phyloP scores from a whole-genome alignment of 2,888 invertebrate genomes.

The Ichneumoninae sp. region DNA sequence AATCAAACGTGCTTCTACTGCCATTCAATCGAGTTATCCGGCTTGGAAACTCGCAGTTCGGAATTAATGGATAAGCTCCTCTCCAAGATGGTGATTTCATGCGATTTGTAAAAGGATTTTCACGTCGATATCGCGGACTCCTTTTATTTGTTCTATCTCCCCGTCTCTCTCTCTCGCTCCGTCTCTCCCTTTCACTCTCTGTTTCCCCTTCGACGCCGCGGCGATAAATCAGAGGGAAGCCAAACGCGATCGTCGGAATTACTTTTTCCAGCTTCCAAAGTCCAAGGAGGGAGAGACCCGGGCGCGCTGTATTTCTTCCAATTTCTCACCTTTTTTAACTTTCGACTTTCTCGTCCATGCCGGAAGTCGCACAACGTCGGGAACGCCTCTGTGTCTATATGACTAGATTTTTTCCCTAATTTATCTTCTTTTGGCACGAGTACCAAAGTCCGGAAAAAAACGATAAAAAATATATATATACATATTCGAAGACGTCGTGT shows the following conservation, averaged over 20 bases:
- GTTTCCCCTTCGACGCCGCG: constrained; percentile 51
- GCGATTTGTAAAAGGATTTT: constrained; percentile 66
- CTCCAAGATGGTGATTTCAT: constrained; percentile 61
- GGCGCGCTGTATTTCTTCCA: constrained; percentile 35
- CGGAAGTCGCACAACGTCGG: constrained; percentile 10
- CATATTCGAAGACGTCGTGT: constrained; percentile 18
- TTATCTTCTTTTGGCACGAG: constrained; percentile 52
- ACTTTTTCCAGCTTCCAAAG: constrained; percentile 63
- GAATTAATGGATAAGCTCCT: constrained; percentile 61
- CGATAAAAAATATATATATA: background rate
- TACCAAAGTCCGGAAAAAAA: constrained; percentile 14
- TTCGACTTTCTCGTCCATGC: constrained; percentile 53
- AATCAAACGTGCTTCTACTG: constrained; percentile 48
- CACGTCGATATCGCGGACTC: constrained; percentile 41
- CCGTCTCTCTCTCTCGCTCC: constrained; percentile 34
- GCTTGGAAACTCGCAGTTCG: constrained; percentile 46
- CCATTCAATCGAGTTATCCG: constrained; percentile 58
- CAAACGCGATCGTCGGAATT: constrained; percentile 66
- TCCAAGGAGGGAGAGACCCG: constrained; percentile 38
- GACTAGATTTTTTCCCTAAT: constrained; percentile 30
- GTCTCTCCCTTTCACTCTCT: constrained; percentile 28
- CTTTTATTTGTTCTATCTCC: constrained; percentile 49
- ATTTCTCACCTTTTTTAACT: constrained; percentile 52
- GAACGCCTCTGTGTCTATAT: background rate
- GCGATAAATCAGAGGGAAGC: constrained; percentile 59